Conservation (phyloP, 2,888 invertebrate species). For the Dynastes maya region DNA sequence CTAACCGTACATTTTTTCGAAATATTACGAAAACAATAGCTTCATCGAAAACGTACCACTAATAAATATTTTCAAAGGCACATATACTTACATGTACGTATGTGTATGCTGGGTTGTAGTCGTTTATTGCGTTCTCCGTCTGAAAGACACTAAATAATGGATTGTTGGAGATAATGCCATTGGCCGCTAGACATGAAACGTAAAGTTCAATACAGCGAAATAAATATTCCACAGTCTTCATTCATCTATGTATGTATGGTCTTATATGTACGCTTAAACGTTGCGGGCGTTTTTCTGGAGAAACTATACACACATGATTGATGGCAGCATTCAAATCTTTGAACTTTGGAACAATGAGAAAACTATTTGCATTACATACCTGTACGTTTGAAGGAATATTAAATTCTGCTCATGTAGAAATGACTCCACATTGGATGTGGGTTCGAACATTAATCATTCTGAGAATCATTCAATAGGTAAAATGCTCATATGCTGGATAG, state of each 20-base stretch:
- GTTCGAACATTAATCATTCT: background rate
- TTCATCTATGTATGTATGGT: background rate
- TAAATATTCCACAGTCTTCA: conserved; percentile 12
- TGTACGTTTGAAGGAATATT: conserved; percentile 5
- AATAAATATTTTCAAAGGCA: background rate
- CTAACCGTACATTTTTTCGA: conserved; percentile 3
- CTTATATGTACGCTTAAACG: too few relatives aligned
- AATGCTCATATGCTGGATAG: background rate
- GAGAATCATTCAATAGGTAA: background rate
- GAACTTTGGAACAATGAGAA: conserved; percentile 6
- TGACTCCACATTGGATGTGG: background rate
- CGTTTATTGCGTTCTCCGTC: background rate
- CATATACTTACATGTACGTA: background rate
- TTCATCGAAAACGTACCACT: background rate
- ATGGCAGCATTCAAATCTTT: background rate
- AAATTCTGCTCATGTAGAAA: conserved; percentile 5
- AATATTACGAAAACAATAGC: conserved; percentile 6
- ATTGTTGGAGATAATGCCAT: conserved; percentile 1
- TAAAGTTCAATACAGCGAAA: background rate
- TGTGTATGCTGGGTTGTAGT: background rate
- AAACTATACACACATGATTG: background rate
- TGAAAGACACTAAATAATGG: conserved; percentile 7
- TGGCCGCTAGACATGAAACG: too few relatives aligned
- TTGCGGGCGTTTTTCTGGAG: background rate
- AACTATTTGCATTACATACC: conserved; percentile 12